Percentiles rank a stretch among this genome's conserved stretches.
These are phyloP conservation scores for Pristionchus mayeri DNA, from an alignment of 2,888 invertebrate genomes.

Conservation along the genomic window DNA sequence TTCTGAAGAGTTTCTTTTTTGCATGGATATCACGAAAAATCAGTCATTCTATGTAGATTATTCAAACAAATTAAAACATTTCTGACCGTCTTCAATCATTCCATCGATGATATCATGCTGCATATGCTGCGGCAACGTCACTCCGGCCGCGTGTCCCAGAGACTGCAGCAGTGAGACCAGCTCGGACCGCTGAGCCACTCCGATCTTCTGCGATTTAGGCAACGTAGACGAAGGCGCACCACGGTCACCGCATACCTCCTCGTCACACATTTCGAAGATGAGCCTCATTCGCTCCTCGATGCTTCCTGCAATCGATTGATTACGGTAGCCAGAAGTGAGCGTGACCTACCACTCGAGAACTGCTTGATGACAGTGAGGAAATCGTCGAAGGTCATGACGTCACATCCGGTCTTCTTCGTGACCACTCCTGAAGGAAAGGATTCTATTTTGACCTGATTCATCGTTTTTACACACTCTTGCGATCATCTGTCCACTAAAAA, in stretches of 20 bases:
- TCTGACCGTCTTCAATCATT: conserved; percentile 20
- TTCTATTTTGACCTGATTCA: too few species aligned
- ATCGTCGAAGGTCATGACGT: conserved; percentile 91
- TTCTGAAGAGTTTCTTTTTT: conserved; percentile 55
- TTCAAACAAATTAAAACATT: not conserved
- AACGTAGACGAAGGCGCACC: not conserved
- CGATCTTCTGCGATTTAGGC: conserved; percentile 78
- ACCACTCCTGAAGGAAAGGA: conserved; percentile 78
- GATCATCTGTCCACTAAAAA: too few species aligned
- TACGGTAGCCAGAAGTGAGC: not conserved
- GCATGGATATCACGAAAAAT: not conserved
- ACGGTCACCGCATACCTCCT: conserved; percentile 83
- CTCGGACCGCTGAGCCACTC: conserved; percentile 93
- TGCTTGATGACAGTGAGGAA: conserved; percentile 86
- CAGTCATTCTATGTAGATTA: not conserved
- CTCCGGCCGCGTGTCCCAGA: conserved; percentile 73
- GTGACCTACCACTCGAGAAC: conserved; percentile 61
- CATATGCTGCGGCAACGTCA: conserved; percentile 64
- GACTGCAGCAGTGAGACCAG: conserved; percentile 88
- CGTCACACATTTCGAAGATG: conserved; percentile 97
- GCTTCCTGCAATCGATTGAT: conserved; percentile 54
- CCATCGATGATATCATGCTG: conserved; percentile 60
- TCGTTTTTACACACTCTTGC: too few species aligned
- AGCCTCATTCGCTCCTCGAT: conserved; percentile 82
- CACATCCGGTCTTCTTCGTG: conserved; percentile 76